Evolutionary conservation across 2,113 vertebrate genomes (phyloP), one percentile per base, ranked within the genome.

Genomic region (Brachyhypopomus gauderio): DNA sequence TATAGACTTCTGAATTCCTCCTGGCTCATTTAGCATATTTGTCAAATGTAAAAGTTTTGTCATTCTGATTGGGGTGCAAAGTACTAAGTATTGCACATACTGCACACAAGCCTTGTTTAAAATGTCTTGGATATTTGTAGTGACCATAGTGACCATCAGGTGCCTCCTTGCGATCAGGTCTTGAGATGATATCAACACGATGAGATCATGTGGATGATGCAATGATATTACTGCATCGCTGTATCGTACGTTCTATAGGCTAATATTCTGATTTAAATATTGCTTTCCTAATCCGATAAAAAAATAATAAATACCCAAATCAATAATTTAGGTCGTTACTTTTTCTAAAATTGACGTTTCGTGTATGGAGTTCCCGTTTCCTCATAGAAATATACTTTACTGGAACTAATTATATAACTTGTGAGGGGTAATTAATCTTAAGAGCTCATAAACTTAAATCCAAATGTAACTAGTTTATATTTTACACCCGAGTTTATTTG

Each of bases 171-270:
- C 69, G 56, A 67, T 72, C 63, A 71, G 59, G 71, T 74, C 56
- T 78, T 48, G 48, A 48, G 84, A 59, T 48, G 76, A 85, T 60
- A 48, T 78, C 83, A 79, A 36, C 56, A 25, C n/a, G 64, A 22
- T 82, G 79, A 85, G 60, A 58, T 85, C 76, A 82, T 70, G 38
- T 14, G 17, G 64, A 66, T 85, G 84, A 82, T 70, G 80, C 41
- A 75, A 78, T 85, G 36, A 30, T 45, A 20, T 30, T 45, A 67
- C 34, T 25, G 58, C 59, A 74, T 45, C 22, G 52, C 30, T 67
- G 45, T 79, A 60, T 16, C 41, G 23, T 72, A 22, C 56, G 27
- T 41, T 62, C 3, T 71, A 34, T 52, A n/a, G n/a, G n/a, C n/a
- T n/a, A 14, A 20, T 60, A 23, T 60, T 60, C n/a, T 62, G 55